Conservation (phyloP, 2,113 vertebrate species). For the Rafetus swinhoei region DNA sequence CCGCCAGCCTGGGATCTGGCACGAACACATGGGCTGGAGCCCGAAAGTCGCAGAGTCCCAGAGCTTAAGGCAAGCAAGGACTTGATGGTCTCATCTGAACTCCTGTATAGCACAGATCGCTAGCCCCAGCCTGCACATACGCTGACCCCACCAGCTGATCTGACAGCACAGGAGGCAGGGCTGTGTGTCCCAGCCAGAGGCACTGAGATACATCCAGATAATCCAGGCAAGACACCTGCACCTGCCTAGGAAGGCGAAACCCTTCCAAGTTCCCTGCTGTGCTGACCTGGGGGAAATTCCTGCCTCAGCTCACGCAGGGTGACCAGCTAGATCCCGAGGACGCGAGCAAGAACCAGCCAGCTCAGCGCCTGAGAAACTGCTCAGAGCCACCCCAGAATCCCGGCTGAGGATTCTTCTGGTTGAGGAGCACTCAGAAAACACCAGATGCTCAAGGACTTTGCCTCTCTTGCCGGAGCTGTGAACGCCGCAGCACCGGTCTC, state of each 20-base stretch:
- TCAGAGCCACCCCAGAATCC: background rate
- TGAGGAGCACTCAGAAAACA: background rate
- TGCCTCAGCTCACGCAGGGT: background rate
- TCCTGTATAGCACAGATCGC: background rate
- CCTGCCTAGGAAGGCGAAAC: background rate
- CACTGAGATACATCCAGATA: background rate
- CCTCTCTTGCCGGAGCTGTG: background rate
- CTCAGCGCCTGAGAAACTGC: background rate
- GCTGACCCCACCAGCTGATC: background rate
- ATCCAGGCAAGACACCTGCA: background rate
- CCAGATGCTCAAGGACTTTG: background rate
- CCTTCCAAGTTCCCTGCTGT: background rate
- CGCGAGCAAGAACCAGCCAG: background rate
- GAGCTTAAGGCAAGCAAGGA: background rate
- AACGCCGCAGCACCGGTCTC: background rate
- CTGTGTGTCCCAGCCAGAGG: background rate
- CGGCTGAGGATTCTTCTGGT: background rate
- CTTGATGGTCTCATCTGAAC: background rate
- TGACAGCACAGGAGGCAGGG: background rate
- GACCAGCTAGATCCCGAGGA: background rate
- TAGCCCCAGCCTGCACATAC: background rate
- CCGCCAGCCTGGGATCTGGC: background rate
- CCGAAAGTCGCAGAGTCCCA: background rate
- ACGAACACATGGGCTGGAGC: background rate
- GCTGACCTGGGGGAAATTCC: background rate